These are phyloP conservation scores for Oscheius onirici DNA, from an alignment of 2,888 invertebrate species.

Conservation along the genomic window DNA sequence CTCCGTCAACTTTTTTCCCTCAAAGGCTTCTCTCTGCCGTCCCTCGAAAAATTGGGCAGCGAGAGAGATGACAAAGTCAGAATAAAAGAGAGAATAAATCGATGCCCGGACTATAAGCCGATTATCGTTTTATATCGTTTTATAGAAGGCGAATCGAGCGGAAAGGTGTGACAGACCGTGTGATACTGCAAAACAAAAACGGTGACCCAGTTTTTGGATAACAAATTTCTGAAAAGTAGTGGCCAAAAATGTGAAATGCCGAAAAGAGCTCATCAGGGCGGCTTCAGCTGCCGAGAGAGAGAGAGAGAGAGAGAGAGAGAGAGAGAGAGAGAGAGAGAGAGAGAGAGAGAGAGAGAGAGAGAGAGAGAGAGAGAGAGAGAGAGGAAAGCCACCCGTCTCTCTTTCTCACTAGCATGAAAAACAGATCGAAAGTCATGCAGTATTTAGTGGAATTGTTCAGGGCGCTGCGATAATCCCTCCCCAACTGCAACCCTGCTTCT, in stretches of 20 bases:
- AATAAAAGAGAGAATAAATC: constrained; percentile 29
- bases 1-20: neutral
- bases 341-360: constrained; percentile 4
- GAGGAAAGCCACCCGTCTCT: neutral
- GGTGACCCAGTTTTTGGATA: too few relatives aligned
- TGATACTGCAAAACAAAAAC: too few relatives aligned
- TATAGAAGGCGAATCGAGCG: constrained; percentile 17
- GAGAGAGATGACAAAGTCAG: constrained; percentile 27
- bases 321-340: neutral
- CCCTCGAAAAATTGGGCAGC: constrained; percentile 16
- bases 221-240: too few relatives aligned
- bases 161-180: too few relatives aligned
- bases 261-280: constrained; percentile 17
- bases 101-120: constrained; percentile 30
- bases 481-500: constrained; percentile 26
- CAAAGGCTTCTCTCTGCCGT: too few relatives aligned
- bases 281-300: constrained; percentile 9
- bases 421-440: constrained; percentile 34
- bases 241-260: too few relatives aligned
- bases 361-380: too few relatives aligned
- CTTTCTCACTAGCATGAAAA: neutral
- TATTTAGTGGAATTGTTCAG: constrained; percentile 32
- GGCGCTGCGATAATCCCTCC: constrained; percentile 27
- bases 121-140: constrained; percentile 31
- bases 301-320: too few relatives aligned